A percentile compares a stretch with the other conserved stretches of the same genome.
Evolutionary conservation across 2,797 vertebrate species (phyloP).

Genomic region (Eulemur rubriventer): DNA sequence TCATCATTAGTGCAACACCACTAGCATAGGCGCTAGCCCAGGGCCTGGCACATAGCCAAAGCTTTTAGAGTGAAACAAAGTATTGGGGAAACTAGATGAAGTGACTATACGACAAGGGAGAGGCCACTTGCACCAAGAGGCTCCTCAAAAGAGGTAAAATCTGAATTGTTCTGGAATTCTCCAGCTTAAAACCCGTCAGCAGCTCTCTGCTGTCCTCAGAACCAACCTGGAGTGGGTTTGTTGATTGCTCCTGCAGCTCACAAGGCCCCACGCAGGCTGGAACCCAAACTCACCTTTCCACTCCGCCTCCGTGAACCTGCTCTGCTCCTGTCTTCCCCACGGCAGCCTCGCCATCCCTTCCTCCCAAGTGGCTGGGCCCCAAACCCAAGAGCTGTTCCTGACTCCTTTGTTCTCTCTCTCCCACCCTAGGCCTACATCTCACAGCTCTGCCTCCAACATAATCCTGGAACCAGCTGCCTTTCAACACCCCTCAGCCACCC

Average conservation of each 20-base stretch:
- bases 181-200: background rate
- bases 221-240: background rate
- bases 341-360: fast-evolving
- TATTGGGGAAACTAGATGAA: background rate
- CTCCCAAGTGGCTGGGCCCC: background rate
- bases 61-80: background rate
- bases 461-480: fast-evolving
- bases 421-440: fast-evolving
- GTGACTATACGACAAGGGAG: background rate
- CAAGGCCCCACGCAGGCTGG: background rate
- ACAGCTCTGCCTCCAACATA: background rate
- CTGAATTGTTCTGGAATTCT: background rate
- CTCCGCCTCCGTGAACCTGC: background rate
- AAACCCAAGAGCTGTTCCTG: background rate
- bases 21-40: background rate
- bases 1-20: fast-evolving
- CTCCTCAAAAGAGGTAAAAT: background rate
- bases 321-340: background rate
- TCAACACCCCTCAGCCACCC: background rate
- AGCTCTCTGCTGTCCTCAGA: background rate
- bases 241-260: background rate
- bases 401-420: background rate
- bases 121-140: background rate
- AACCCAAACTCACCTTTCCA: background rate
- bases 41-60: background rate